A percentile compares a stretch with the other conserved stretches of the same genome.
Conservation (phyloP, 2,797 vertebrate species). For the Tympanoctomys barrerae region DNA sequence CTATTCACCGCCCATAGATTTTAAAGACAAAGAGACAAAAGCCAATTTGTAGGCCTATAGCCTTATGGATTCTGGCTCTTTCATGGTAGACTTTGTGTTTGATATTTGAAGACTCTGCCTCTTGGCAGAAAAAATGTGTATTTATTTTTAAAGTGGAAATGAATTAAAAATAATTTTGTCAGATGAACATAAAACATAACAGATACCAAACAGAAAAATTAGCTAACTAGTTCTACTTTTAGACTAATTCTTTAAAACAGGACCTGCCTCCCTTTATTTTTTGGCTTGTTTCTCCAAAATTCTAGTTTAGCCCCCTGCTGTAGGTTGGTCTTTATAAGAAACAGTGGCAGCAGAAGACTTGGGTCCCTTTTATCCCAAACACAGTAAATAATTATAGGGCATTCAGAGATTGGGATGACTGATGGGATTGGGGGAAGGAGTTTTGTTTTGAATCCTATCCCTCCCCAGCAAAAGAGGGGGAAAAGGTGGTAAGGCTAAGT, state of each 20-base stretch:
- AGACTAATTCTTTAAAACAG: slow-evolving; percentile 73
- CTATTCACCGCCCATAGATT: neutral
- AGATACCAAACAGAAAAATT: slow-evolving; percentile 5
- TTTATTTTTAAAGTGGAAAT: slow-evolving; percentile 37
- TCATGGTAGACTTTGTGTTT: neutral
- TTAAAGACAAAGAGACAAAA: neutral
- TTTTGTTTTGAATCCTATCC: slow-evolving; percentile 28
- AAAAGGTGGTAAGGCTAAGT: slow-evolving; percentile 23
- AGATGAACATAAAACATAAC: slow-evolving; percentile 19
- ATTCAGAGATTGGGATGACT: slow-evolving; percentile 53
- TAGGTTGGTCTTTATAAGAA: slow-evolving; percentile 61
- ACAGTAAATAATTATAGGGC: slow-evolving; percentile 40
- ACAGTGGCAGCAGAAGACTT: slow-evolving; percentile 15
- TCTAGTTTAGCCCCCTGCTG: slow-evolving; percentile 44
- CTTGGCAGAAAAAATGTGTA: slow-evolving; percentile 4
- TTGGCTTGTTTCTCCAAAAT: slow-evolving; percentile 68
- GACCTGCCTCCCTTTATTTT: slow-evolving; percentile 15
- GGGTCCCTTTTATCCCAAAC: slow-evolving; percentile 48
- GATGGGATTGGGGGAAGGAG: neutral
- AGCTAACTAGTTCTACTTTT: slow-evolving; percentile 57
- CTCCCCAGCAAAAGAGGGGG: slow-evolving; percentile 27
- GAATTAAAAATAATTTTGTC: slow-evolving; percentile 14
- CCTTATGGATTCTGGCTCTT: neutral
- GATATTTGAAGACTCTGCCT: neutral
- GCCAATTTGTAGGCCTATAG: neutral